phyloP scores from a whole-genome alignment of 2,888 invertebrate genomes.

The Aromia moschata region DNA sequence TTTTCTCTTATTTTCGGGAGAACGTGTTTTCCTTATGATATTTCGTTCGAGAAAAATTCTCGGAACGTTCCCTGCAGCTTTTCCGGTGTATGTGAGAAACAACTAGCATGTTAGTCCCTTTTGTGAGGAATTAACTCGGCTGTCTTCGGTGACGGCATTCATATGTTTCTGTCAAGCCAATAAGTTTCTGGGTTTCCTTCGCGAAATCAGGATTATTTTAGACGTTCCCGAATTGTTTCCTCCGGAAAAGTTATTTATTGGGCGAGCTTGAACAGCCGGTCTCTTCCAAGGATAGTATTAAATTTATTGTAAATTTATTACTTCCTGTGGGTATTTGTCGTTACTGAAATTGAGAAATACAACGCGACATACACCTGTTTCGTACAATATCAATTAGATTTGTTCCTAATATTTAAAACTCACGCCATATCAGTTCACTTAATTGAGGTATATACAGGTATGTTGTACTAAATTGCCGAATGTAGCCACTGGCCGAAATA shows the following conservation, averaged over 20 bases:
- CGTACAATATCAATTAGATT: no score
- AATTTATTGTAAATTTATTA: not conserved
- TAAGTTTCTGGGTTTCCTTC: slow-evolving; percentile 13
- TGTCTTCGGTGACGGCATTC: slow-evolving; percentile 9
- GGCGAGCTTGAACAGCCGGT: not conserved
- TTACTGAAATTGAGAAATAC: not conserved
- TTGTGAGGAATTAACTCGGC: slow-evolving; percentile 17
- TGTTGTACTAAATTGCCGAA: no score
- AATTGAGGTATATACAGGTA: no score
- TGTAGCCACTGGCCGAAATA: no score
- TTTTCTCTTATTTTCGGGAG: no score
- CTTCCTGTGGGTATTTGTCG: not conserved
- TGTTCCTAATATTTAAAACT: no score
- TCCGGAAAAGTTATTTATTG: slow-evolving; percentile 16
- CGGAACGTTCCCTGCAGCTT: not conserved
- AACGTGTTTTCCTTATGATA: not conserved
- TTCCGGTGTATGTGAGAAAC: slow-evolving; percentile 3
- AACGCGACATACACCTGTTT: no score
- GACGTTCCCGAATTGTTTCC: slow-evolving; percentile 10
- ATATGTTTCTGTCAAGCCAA: slow-evolving; percentile 15
- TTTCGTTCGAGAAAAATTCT: not conserved
- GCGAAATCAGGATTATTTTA: slow-evolving; percentile 12
- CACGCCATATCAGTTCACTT: no score
- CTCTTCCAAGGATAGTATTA: not conserved
- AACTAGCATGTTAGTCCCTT: slow-evolving; percentile 9